phyloP scores from a whole-genome alignment of 1,140 invertebrate species.

The Whitmania pigra region DNA sequence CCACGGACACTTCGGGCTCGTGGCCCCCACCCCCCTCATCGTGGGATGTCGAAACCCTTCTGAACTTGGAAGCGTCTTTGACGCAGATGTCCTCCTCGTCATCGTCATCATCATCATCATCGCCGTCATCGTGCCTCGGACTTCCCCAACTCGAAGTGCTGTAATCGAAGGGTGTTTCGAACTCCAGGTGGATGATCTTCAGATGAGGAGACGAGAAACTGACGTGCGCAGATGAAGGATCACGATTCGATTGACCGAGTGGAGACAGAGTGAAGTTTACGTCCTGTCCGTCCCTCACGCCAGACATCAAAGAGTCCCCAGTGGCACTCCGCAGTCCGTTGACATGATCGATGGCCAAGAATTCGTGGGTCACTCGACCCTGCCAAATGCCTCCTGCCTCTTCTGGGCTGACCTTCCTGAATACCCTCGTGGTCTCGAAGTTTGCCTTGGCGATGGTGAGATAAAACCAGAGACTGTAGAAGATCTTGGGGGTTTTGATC shows the following conservation, averaged over 20 bases:
- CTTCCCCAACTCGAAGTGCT: constrained; percentile 31
- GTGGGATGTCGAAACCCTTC: background rate
- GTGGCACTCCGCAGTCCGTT: constrained; percentile 25
- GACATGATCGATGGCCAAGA: constrained; percentile 29
- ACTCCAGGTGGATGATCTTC: constrained; percentile 19
- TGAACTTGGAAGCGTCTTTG: constrained; percentile 1
- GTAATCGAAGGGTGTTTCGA: constrained; percentile 34
- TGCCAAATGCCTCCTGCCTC: constrained; percentile 26
- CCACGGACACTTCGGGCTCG: background rate
- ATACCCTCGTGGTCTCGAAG: constrained; percentile 26
- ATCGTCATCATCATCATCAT: no score
- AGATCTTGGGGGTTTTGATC: constrained; percentile 28
- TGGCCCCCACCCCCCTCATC: background rate
- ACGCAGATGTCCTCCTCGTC: background rate
- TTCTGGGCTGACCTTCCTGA: constrained; percentile 21
- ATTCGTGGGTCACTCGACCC: constrained; percentile 25
- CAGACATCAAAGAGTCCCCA: constrained; percentile 30
- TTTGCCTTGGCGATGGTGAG: constrained; percentile 28
- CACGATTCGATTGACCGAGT: background rate
- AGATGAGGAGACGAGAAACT: background rate
- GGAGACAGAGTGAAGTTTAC: background rate
- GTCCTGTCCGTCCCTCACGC: background rate
- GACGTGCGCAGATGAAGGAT: background rate
- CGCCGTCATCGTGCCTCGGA: no score
- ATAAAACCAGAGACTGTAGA: constrained; percentile 33